A percentile compares a stretch with the other conserved stretches of the same genome.
Conservation (phyloP, 2,113 vertebrate species). For the Isichthys henryi region DNA sequence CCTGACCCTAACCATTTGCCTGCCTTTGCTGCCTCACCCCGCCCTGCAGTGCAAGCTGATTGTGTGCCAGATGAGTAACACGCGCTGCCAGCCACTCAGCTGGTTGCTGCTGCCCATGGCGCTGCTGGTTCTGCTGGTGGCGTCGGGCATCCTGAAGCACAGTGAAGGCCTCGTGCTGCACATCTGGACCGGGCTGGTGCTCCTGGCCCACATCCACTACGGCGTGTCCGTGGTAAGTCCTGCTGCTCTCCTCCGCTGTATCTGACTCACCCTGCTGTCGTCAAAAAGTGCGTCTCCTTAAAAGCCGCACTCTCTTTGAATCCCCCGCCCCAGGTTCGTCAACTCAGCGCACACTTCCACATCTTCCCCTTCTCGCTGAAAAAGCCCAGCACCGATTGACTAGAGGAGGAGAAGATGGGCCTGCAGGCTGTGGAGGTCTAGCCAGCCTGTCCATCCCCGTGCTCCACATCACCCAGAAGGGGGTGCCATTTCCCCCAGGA, state of each 20-base stretch:
- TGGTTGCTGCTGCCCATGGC: conserved; percentile 83
- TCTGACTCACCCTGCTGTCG: too few relatives aligned
- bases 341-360: conserved; percentile 86
- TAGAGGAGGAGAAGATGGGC: conserved; percentile 77
- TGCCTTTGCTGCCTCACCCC: background rate
- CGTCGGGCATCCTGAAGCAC: conserved; percentile 40
- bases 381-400: conserved; percentile 86
- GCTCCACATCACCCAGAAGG: conserved; percentile 70
- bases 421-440: conserved; percentile 77
- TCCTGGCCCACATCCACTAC: conserved; percentile 85
- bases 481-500: conserved; percentile 35
- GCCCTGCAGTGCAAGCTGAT: conserved; percentile 84
- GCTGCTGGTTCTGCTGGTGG: conserved; percentile 56
- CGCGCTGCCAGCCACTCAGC: conserved; percentile 79
- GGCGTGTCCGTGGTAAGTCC: conserved; percentile 86
- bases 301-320: background rate
- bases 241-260: too few relatives aligned
- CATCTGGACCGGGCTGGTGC: conserved; percentile 62
- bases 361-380: conserved; percentile 85
- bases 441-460: conserved; percentile 62
- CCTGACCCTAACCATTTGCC: background rate
- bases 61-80: conserved; percentile 97
- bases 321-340: conserved; percentile 66
- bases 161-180: conserved; percentile 68
- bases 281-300: background rate